A percentile compares a stretch with the other conserved stretches of the same genome.
These are phyloP conservation scores for Papilio protenor DNA, from an alignment of 2,888 invertebrate species.

Conservation along the genomic window DNA sequence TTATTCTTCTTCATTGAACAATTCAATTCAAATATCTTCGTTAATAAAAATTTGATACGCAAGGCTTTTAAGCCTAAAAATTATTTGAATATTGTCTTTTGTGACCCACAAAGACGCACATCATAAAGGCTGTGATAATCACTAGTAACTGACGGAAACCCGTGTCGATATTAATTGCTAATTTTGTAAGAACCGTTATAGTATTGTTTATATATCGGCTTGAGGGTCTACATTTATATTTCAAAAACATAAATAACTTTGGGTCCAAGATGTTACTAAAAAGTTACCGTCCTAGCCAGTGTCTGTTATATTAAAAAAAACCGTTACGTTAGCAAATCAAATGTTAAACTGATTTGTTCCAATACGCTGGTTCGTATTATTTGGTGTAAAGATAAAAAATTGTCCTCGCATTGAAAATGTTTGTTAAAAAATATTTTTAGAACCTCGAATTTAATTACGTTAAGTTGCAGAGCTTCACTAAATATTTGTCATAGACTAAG, in stretches of 20 bases:
- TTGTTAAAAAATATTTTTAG: neutral
- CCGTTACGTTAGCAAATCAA: neutral
- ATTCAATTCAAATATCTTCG: neutral
- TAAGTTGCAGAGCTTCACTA: constrained; percentile 5
- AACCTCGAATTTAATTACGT: constrained; percentile 28
- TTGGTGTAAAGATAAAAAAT: constrained; percentile 6
- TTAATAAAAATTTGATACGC: neutral
- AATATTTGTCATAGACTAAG: constrained; percentile 23
- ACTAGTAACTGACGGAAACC: constrained; percentile 58
- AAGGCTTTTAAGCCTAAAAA: neutral
- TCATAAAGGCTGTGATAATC: constrained; percentile 81
- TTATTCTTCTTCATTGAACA: constrained; percentile 52
- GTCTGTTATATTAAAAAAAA: constrained; percentile 54
- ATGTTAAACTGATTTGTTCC: constrained; percentile 23
- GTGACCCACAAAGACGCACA: constrained; percentile 69
- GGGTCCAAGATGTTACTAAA: constrained; percentile 57
- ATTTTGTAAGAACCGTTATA: constrained; percentile 72
- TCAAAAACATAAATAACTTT: constrained; percentile 59
- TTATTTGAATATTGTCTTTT: constrained; percentile 55
- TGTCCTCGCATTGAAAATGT: constrained; percentile 19
- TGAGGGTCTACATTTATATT: constrained; percentile 57
- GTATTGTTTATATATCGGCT: constrained; percentile 73
- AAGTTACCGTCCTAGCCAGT: constrained; percentile 77
- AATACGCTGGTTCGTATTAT: neutral
- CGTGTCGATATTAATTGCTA: constrained; percentile 65